Evolutionary conservation across 1,140 invertebrate species (phyloP), one percentile per base, ranked within the genome.

Genomic region (Drosophila sp.): DNA sequence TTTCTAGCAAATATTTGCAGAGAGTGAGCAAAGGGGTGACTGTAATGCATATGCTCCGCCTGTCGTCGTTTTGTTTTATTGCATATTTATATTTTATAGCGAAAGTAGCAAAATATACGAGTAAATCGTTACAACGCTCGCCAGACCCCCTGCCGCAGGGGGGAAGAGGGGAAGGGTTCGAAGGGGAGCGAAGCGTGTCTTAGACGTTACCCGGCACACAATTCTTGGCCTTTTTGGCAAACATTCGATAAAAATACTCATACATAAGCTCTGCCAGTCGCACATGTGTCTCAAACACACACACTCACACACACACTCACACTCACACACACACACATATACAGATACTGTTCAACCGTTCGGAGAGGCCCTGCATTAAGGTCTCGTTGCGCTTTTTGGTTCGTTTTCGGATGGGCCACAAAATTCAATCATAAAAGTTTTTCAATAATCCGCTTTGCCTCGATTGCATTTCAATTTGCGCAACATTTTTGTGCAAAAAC

Each of bases 391-490:
- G 72, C 76, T 82, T 82, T 81, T 82, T 78, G 78, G n/a, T 7
- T 51, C 8, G 3, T 32, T 48, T 46, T 59, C 43, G 41, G 50
- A 13, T 38, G 78, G 73, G 41, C 59, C 73, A 62, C 82, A 80
- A 81, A 89, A 87, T 89, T 89, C 83, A 87, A 87, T 87, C 83
- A 87, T 89, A 81, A 87, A 86, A 87, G 83, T 87, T 87, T 87
- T 87, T 89, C 79, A 77, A 83, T 87, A 87, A 87, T 87, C 83
- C 83, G 83, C 83, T 87, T 87, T 87, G 78, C 83, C 83, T 66
- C 82, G 82, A 87, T 89, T 87, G 83, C 83, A 89, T 89, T 87
- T 83, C 83, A 87, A 87, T 87, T 87, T 87, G 83, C 82, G 73
- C 79, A 82, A 77, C 80, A 84, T 84, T 84, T 84, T 76, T 63